Evolutionary conservation across 2,797 vertebrate species (phyloP), one percentile per base, ranked within the genome.

Genomic region (Ceryle rudis): DNA sequence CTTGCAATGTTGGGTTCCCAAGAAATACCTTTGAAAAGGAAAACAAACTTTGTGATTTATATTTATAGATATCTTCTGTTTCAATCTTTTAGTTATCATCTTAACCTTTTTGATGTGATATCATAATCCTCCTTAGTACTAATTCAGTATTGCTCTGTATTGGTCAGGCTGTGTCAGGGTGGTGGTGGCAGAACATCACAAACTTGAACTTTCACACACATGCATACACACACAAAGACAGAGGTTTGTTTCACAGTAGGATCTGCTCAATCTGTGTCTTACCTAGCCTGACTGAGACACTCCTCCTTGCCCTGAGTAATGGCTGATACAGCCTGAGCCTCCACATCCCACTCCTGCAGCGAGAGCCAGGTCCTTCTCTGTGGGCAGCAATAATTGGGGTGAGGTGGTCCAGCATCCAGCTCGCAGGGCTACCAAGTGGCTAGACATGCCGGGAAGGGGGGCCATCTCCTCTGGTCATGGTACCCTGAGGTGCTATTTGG

Each of bases 21-120:
- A 91, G 44, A 39, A 41, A 71, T 37, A 28, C 9, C 73, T 47
- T 60, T 86, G 35, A 74, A 86, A 96, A 91, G 67, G 77, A 86
- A 93, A 95, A 22, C 49, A 96, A 90, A 81, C 14, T 77, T 55
- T 72, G 39, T 58, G 19, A 94, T 94, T 64, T 69, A 13, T 78
- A 87, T 87, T 66, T 33, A 39, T 52, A 69, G n/a, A 12, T 16
- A 70, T 84, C 42, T 86, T 70, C 54, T 70, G 35, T 75, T 94
- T 77, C 6, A 2, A 49, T 77, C n/a, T 91, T 93, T 42, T 73
- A 37, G 90, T 96, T 89, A n/a, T 67, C 41, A 67, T 73, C 11
- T 83, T 91, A 75, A 47, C 29, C 7, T 84, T 80, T 94, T 58
- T 89, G 44, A 61, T 92, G n/a, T n/a, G n/a, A 75, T 44, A 35